Evolutionary conservation across 2,113 vertebrate genomes (phyloP).

Genomic region (Pedetes capensis): DNA sequence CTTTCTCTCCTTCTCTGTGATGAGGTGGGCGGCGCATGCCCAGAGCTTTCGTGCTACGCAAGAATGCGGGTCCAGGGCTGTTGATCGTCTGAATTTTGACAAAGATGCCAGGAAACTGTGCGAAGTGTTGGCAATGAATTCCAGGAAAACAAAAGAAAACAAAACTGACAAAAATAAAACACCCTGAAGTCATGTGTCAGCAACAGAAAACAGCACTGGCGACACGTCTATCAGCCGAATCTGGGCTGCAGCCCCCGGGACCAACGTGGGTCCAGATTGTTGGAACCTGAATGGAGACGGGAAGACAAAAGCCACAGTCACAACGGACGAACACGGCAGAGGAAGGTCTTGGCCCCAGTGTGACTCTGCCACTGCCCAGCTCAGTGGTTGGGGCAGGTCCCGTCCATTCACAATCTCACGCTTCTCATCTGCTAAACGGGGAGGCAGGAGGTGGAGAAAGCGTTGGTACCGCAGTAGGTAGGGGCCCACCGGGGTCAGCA

Average conservation of each 20-base stretch:
- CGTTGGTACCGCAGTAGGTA: neutral
- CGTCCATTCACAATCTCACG: neutral
- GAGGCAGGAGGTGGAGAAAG: neutral
- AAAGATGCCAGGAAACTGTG: neutral
- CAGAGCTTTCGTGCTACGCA: neutral
- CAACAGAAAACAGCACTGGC: neutral
- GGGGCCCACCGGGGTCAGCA: neutral
- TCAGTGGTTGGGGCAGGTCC: neutral
- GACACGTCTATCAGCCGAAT: rapidly evolving
- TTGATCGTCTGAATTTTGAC: neutral
- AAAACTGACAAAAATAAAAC: neutral
- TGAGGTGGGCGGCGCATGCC: neutral
- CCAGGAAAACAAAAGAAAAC: neutral
- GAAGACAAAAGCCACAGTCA: neutral
- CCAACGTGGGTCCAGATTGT: neutral
- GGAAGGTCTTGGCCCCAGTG: neutral
- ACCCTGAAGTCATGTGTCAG: neutral
- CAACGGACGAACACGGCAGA: rapidly evolving
- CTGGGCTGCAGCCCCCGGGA: neutral
- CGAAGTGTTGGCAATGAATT: neutral
- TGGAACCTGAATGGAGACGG: neutral
- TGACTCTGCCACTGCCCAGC: neutral
- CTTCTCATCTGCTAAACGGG: neutral
- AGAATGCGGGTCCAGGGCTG: neutral
- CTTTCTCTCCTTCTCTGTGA: neutral